Percentiles rank a stretch among this genome's conserved stretches.
Conservation (phyloP, 2,113 vertebrate genomes). For the Ciconia stormi region DNA sequence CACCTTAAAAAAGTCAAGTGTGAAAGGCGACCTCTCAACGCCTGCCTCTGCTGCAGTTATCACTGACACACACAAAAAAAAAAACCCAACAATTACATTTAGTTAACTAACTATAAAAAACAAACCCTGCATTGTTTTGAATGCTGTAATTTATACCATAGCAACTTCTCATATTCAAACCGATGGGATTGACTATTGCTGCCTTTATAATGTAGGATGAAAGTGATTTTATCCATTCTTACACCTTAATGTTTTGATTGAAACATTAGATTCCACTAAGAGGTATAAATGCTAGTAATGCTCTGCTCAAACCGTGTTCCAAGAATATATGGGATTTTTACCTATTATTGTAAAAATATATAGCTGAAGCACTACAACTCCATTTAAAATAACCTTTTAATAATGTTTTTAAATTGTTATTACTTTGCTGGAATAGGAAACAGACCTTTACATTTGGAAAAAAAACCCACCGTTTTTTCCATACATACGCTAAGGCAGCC, state of each 20-base stretch:
- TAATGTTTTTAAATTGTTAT: neutral
- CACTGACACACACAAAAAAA: neutral
- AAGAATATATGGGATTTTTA: neutral
- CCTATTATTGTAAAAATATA: neutral
- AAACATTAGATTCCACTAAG: neutral
- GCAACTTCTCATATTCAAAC: neutral
- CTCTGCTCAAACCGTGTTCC: neutral
- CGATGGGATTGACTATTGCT: neutral
- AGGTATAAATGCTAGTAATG: neutral
- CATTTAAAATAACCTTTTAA: neutral
- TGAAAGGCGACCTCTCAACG: neutral
- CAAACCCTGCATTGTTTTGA: neutral
- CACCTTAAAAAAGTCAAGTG: neutral
- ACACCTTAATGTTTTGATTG: neutral
- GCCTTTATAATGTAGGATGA: accelerated
- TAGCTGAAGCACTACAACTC: neutral
- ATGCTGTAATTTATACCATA: accelerated
- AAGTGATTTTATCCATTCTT: neutral
- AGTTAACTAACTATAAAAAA: neutral
- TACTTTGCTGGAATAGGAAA: neutral
- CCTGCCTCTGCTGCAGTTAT: neutral
- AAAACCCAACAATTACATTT: neutral
- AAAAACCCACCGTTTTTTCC: neutral
- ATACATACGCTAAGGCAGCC: neutral
- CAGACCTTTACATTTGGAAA: neutral